Evolutionary conservation across 2,113 vertebrate species (phyloP).

Genomic region (Hippocampus barbouri): DNA sequence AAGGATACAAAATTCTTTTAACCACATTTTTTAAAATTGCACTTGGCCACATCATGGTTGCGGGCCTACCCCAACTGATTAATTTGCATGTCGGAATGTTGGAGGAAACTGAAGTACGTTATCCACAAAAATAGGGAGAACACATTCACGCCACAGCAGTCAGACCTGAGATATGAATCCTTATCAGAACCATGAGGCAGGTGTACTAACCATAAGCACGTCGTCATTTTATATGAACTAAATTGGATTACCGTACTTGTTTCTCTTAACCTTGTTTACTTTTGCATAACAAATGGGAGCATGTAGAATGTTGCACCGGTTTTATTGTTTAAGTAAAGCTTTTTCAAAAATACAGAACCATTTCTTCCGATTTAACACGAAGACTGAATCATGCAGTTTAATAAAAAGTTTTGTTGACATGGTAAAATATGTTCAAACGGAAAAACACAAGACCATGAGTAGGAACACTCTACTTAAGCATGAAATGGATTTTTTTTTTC

Average conservation of each 20-base stretch:
- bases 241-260: not conserved
- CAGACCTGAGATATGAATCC: too few relatives aligned
- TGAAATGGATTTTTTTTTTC: conserved; percentile 21
- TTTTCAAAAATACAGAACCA: conserved; percentile 61
- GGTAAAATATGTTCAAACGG: conserved; percentile 58
- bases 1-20: too few relatives aligned
- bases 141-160: too few relatives aligned
- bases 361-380: conserved; percentile 51
- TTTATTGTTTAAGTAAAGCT: conserved; percentile 63
- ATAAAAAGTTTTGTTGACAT: conserved; percentile 62
- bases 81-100: too few relatives aligned
- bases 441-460: conserved; percentile 42
- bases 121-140: too few relatives aligned
- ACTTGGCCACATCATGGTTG: too few relatives aligned
- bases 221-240: not conserved
- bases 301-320: conserved; percentile 31
- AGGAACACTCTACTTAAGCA: conserved; percentile 42
- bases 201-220: not conserved
- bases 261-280: not conserved
- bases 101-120: too few relatives aligned
- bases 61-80: too few relatives aligned
- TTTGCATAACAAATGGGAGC: not conserved
- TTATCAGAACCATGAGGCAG: not conserved
- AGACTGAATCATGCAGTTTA: conserved; percentile 62
- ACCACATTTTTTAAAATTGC: too few relatives aligned